Conservation (phyloP, 2,797 vertebrate species). For the Buceros bicornis region DNA sequence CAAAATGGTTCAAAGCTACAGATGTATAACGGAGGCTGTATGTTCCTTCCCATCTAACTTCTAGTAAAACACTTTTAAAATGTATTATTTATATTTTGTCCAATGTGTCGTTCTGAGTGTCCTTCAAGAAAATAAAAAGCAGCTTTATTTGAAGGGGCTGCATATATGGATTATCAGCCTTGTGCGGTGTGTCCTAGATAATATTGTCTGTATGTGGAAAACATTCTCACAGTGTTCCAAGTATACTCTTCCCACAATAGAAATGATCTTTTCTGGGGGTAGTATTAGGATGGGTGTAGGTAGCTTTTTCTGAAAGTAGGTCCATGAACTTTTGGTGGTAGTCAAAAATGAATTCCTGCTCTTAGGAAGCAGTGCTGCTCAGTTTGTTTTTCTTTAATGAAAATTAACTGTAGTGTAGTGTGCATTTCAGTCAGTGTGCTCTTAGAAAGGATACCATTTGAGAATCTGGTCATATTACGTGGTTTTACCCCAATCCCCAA, state of each 20-base stretch:
- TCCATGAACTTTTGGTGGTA: neutral
- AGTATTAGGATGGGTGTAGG: neutral
- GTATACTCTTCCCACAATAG: neutral
- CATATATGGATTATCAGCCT: neutral
- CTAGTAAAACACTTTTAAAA: neutral
- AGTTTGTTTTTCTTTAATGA: neutral
- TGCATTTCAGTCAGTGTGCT: neutral
- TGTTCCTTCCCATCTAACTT: neutral
- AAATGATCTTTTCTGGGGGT: neutral
- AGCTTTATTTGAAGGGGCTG: neutral
- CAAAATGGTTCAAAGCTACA: neutral
- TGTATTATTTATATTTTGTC: neutral
- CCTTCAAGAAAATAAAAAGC: neutral
- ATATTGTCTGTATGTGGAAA: neutral
- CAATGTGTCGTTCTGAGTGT: neutral
- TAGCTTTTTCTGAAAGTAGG: neutral
- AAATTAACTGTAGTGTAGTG: neutral
- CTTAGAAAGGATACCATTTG: neutral
- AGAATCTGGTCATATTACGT: neutral
- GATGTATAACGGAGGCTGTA: neutral
- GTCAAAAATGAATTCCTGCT: neutral
- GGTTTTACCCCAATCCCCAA: neutral
- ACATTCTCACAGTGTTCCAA: neutral
- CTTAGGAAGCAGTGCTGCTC: neutral
- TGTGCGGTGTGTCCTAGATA: neutral